Evolutionary conservation across 2,113 vertebrate species (phyloP), one percentile per base, ranked within the genome.

Genomic region (Fulmarus glacialis): DNA sequence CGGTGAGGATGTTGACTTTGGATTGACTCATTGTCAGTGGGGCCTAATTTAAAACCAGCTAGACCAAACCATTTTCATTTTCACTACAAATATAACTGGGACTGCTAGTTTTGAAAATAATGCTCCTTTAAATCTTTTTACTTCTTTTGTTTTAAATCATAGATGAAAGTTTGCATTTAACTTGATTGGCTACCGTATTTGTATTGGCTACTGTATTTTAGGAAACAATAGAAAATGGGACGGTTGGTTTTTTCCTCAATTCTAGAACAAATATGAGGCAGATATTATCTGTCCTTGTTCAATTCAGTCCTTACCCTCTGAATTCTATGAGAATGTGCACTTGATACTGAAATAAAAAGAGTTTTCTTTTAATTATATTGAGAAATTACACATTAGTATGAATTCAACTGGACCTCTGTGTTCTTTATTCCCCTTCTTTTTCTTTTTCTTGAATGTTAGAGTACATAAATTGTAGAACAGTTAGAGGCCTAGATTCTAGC

Each of bases 401-500:
- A 90, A 20, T 83, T 92, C 32, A 63, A 0, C 21, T 52, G 73
- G 64, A 59, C 42, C 26, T 79, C 82, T 66, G 10, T 88, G 83
- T 45, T 68, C 81, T 87, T 87, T 82, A 56, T 86, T 55, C 23
- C 17, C 5, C 5, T 77, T 90, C 19, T 70, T 85, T 77, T 72
- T 55, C 16, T 59, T 88, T 96, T 97, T 93, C 93, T 97, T 70
- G 11, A 36, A n/a, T 92, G 56, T 74, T 93, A 79, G 90, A 94
- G 71, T 71, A 30, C 50, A 42, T 89, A 81, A 87, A 95, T 92
- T 71, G 55, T 91, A 94, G 95, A 93, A 82, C 82, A 89, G 91
- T 94, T 89, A 81, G 52, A 94, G 94, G 64, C 87, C 89, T 92
- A 89, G 42, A 93, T 90, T 94, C 85, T 64, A 82, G 50, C 50